Percentiles rank a stretch among this genome's conserved stretches.
phyloP scores from a whole-genome alignment of 2,113 vertebrate species.

The Nicator chloris region DNA sequence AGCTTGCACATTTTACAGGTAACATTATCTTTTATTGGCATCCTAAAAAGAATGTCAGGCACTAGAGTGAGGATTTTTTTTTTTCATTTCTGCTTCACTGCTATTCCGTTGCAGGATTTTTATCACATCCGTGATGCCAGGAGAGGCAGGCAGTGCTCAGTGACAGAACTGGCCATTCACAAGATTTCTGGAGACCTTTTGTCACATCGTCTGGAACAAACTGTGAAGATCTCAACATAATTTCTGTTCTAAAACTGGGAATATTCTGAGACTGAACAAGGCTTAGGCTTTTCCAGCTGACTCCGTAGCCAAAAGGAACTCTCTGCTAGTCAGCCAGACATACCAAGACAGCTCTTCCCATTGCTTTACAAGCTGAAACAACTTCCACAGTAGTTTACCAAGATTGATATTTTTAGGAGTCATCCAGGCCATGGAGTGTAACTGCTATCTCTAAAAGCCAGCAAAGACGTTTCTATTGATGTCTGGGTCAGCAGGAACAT shows the following conservation, averaged over 20 bases:
- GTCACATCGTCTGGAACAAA: conserved; percentile 13
- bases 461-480: background rate
- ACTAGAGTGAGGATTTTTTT: conserved; percentile 37
- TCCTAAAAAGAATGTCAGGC: conserved; percentile 81
- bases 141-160: background rate
- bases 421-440: background rate
- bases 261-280: background rate
- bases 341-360: background rate
- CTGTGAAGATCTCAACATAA: background rate
- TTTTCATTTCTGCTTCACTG: conserved; percentile 41
- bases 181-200: conserved; percentile 36
- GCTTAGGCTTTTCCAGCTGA: background rate
- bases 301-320: background rate
- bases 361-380: background rate
- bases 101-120: conserved; percentile 49
- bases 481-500: background rate
- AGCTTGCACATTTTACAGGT: conserved; percentile 77
- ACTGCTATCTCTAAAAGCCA: background rate
- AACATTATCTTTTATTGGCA: conserved; percentile 81
- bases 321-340: background rate
- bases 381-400: background rate
- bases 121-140: background rate
- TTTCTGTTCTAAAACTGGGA: conserved; percentile 23
- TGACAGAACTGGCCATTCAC: conserved; percentile 43
- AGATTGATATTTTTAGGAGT: background rate